A percentile compares a stretch with the other conserved stretches of the same genome.
Conservation (phyloP, 2,113 vertebrate species). For the Hiodon tergisus region DNA sequence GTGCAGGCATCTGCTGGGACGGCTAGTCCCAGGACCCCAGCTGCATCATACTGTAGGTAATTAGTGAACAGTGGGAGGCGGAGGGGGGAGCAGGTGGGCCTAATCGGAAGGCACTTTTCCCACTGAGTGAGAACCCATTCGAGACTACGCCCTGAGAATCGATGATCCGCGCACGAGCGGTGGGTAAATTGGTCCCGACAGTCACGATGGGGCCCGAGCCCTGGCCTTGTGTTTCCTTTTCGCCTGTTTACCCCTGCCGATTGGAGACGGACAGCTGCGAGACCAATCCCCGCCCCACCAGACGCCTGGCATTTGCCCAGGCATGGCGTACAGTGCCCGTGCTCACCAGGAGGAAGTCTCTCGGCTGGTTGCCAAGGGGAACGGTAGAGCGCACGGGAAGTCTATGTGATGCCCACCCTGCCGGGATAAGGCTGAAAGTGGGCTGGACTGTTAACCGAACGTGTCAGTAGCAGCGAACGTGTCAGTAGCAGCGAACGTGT, state of each 20-base stretch:
- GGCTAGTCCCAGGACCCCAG: slow-evolving; percentile 54
- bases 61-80: slow-evolving; percentile 57
- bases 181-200: background rate
- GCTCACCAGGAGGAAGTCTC: background rate
- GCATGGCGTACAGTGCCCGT: too few relatives aligned
- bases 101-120: slow-evolving; percentile 58
- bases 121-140: slow-evolving; percentile 55
- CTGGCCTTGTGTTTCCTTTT: too few relatives aligned
- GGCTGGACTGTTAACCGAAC: slow-evolving; percentile 39
- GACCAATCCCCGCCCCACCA: too few relatives aligned
- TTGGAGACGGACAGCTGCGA: background rate
- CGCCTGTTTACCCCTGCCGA: background rate
- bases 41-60: slow-evolving; percentile 53
- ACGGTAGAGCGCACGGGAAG: background rate
- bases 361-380: background rate
- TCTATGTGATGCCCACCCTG: background rate
- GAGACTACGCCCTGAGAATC: slow-evolving; percentile 58
- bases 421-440: slow-evolving; percentile 15
- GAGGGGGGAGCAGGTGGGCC: slow-evolving; percentile 60
- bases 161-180: slow-evolving; percentile 47
- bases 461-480: slow-evolving; percentile 42
- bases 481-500: too few relatives aligned
- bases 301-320: too few relatives aligned
- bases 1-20: slow-evolving; percentile 34
- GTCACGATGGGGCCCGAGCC: background rate